Base-by-base conservation (phyloP, 1,140 invertebrate species). In the Drosophila nikananu region DNA sequence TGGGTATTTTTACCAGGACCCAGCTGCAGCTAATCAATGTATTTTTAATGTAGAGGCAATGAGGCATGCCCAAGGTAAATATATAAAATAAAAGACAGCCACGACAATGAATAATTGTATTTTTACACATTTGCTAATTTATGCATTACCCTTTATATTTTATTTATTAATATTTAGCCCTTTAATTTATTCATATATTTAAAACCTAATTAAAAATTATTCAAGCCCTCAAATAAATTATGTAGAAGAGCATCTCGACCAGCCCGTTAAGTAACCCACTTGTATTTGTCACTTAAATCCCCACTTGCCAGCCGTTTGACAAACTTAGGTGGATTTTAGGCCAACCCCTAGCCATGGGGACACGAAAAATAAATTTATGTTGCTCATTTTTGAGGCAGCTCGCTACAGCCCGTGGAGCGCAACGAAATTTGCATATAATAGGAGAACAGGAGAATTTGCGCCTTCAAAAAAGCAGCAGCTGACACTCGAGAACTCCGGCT, bases 401-500 rank as follows among this genome's bases (percentile, higher is more conserved):
- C 23, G 68, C 60, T 58, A 37, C 51, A 21, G 67, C 63, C 32
- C 37, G 66, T 49, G 65, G 44, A 60, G 59, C 30, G 73, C 48
- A 67, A 60, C 72, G 65, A 63, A 86, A 86, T 86, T 86, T 86
- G 83, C 83, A 86, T 87, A 87, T 87, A 83, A 77, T 87, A 73
- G 71, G 27, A 80, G 78, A 83, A 87, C 17, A 9, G 23, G 7
- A 49, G 46, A 49, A 25, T 80, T 73, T 80, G 63, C 83, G 63
- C 63, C 63, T 37, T 37, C 27, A 37, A 44, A 42, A 23, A 12
- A 9, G 59, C 25, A 12, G 62, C 57, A 80, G 76, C 76, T 83
- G 83, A 80, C 83, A 72, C 65, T 66, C 44, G 15, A 25, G 21
- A 35, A 60, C 68, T 59, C 67, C 30, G 19, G 32, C 19, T 27